Percentiles rank a stretch among this genome's conserved stretches.
phyloP scores from a whole-genome alignment of 2,888 invertebrate genomes.

The Myathropa florea region DNA sequence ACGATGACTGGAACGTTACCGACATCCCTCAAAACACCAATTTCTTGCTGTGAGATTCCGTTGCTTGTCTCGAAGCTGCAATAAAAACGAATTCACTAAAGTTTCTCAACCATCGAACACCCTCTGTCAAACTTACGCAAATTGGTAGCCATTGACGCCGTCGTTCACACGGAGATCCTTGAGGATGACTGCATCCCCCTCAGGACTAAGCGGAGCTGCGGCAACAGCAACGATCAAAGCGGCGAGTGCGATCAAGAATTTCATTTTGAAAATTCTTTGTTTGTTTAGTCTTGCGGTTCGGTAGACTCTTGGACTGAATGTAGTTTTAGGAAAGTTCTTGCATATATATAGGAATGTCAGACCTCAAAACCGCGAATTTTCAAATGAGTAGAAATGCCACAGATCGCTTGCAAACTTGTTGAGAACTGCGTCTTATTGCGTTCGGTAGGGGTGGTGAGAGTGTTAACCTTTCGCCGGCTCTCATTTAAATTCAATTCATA shows the following conservation, averaged over 20 bases:
- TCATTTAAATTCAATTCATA: not conserved
- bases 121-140: constrained; percentile 25
- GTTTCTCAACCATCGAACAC: not conserved
- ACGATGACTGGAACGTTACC: constrained; percentile 82
- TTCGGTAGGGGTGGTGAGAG: not conserved
- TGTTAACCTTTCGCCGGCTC: not conserved
- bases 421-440: not conserved
- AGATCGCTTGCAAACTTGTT: not conserved
- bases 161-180: constrained; percentile 73
- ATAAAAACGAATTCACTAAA: not conserved
- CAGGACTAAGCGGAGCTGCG: constrained; percentile 71
- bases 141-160: constrained; percentile 43
- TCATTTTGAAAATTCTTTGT: constrained; percentile 74
- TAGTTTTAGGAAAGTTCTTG: not conserved
- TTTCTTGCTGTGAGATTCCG: constrained; percentile 80
- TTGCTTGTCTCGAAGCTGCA: constrained; percentile 82
- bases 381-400: not conserved
- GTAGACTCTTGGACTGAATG: constrained; percentile 40
- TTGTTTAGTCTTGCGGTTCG: constrained; percentile 2
- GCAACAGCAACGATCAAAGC: constrained; percentile 75
- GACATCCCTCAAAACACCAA: constrained; percentile 78
- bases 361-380: constrained; percentile 1
- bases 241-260: constrained; percentile 77
- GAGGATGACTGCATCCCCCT: constrained; percentile 82
- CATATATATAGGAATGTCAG: constrained; percentile 54